A percentile compares a stretch with the other conserved stretches of the same genome.
phyloP scores from a whole-genome alignment of 2,113 vertebrate species.

The Ia io region DNA sequence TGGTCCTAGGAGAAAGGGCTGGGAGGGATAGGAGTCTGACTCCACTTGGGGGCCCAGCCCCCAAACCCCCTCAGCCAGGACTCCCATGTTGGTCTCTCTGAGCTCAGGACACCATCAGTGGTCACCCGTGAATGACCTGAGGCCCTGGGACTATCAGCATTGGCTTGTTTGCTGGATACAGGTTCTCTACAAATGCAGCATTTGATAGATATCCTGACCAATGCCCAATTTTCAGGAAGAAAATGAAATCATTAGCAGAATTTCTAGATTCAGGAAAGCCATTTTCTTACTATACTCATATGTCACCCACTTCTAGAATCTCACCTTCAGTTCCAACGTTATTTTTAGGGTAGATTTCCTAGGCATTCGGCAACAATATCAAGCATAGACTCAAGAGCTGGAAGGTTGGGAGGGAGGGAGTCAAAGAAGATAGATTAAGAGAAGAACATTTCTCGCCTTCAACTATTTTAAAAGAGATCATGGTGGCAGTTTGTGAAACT shows the following conservation, averaged over 20 bases:
- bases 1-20: no score
- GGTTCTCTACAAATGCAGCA: neutral
- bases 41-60: no score
- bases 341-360: conserved; percentile 13
- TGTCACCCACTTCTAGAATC: neutral
- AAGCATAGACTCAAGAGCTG: neutral
- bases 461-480: neutral
- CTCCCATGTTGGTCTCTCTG: no score
- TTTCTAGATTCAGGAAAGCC: neutral
- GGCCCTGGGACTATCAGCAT: no score
- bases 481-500: neutral
- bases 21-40: no score
- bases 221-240: neutral
- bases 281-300: neutral
- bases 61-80: no score
- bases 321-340: neutral
- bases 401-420: neutral
- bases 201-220: neutral
- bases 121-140: no score
- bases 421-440: neutral
- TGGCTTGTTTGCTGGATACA: no score
- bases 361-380: neutral
- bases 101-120: no score
- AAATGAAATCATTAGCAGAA: neutral
- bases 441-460: neutral